Base-by-base conservation (phyloP, 2,888 invertebrate species). In the Notodonta ziczac region DNA sequence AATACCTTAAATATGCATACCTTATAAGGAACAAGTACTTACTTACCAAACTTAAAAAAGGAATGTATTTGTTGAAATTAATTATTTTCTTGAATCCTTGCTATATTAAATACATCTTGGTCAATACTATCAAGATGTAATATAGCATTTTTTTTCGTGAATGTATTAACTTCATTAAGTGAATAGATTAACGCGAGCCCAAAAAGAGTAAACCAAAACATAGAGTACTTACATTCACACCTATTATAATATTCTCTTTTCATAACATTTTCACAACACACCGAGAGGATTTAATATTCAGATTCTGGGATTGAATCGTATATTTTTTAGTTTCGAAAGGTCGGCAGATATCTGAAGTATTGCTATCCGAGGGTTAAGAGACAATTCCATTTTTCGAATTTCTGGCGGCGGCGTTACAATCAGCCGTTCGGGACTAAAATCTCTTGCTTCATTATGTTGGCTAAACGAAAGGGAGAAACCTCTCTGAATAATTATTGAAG, bases 401-500 rank as follows among this genome's bases (percentile, higher is more conserved):
- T 35, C 71, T 62, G 53, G 57, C 58, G 60, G 52, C 65, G 66
- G 60, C 61, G 65, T 72, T 75, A 67, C 67, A 59, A 57, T 59
- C n/a, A 46, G 4, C 46, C 13, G 46, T n/a, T 46, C 46, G n/a
- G 5, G 44, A 12, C 44, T n/a, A n/a, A 62, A 67, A 56, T 16
- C 58, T 60, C 60, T 72, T 59, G 67, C 57, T 67, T 73, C 62
- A 67, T 68, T 71, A 71, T 66, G 65, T 62, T 63, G 56, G 35
- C 65, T 59, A 65, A 69, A 63, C 63, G 66, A 63, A 69, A 63
- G 66, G n/a, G 65, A 64, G 63, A 57, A 69, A 59, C 65, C 65
- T 68, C 67, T 70, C 63, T 69, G 64, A 73, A 72, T 77, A 81
- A 75, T 81, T 74, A 73, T 69, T 72, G 66, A 79, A 76, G 73